Base-by-base conservation (phyloP, 2,888 invertebrate species). In the Pecten maximus region DNA sequence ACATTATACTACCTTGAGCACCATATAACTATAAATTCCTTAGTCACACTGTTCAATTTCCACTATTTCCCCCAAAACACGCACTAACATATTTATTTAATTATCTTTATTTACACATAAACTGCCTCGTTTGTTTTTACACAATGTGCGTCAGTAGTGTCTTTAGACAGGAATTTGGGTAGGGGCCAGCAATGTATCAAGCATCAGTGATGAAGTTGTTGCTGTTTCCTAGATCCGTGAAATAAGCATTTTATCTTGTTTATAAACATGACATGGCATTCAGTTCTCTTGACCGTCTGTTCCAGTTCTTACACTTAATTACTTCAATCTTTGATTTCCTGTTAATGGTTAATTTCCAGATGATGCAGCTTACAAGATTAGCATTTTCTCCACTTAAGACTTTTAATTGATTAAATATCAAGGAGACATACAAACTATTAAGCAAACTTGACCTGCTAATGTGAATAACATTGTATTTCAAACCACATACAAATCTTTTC, bases 31-130 rank as follows among this genome's bases (percentile, higher is more conserved):
- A 35, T 74, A 28, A 60, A 60, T 23, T 60, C n/a, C 10, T 35
- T 35, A 6, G 35, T 35, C 74, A 74, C 28, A 74, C 35, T 28
- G 74, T 74, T 74, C 35, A 74, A 74, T 35, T 74, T 28, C 28
- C 28, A 28, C 28, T 35, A 74, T 74, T 35, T 8, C 28, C n/a
- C 35, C 28, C 8, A 74, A 74, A 35, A 60, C 23, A 60, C n/a
- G n/a, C 60, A 60, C 60, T 48, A 16, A 60, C 74, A 74, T 74
- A 74, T 74, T 74, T 74, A 28, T 28, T 74, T 74, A 74, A 74
- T 74, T 74, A 74, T 74, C 74, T 74, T 74, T 15, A 74, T 35
- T 74, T 74, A 74, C 74, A 74, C 28, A 74, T 10, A 35, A 74
- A 74, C 2, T 35, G 74, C n/a, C 35, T 28, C 35, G 16, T 74